Conservation (phyloP, 2,113 vertebrate species). For the Lichenostomus cassidix region DNA sequence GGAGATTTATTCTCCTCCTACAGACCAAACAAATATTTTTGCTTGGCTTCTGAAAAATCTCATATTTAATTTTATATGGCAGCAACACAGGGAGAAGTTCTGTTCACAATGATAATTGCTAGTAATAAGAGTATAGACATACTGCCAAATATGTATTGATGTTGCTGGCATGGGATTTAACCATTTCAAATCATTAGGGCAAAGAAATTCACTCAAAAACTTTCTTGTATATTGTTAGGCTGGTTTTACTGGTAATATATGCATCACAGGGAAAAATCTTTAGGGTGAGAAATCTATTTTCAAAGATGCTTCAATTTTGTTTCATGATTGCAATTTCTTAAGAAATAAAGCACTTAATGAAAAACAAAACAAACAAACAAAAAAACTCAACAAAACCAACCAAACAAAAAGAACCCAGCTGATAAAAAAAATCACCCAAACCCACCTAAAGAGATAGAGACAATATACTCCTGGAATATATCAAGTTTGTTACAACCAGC, state of each 20-base stretch:
- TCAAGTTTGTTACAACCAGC: background rate
- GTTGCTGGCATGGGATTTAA: background rate
- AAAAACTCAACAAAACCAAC: no score
- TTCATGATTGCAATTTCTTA: background rate
- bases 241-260: background rate
- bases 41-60: background rate
- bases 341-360: background rate
- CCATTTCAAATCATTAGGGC: background rate
- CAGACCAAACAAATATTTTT: background rate
- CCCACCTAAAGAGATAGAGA: rapidly evolving
- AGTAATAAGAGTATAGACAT: background rate
- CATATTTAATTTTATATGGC: background rate
- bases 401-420: no score
- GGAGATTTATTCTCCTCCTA: background rate
- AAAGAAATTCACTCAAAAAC: background rate
- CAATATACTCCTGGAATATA: background rate
- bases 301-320: background rate
- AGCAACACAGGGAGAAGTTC: background rate
- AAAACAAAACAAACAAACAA: background rate
- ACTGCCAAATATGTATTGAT: background rate
- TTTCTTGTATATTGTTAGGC: background rate
- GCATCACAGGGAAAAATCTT: background rate
- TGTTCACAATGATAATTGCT: background rate
- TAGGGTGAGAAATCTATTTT: background rate
- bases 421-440: background rate